phyloP scores from a whole-genome alignment of 2,797 vertebrate species.

The Acanthiza pusilla region DNA sequence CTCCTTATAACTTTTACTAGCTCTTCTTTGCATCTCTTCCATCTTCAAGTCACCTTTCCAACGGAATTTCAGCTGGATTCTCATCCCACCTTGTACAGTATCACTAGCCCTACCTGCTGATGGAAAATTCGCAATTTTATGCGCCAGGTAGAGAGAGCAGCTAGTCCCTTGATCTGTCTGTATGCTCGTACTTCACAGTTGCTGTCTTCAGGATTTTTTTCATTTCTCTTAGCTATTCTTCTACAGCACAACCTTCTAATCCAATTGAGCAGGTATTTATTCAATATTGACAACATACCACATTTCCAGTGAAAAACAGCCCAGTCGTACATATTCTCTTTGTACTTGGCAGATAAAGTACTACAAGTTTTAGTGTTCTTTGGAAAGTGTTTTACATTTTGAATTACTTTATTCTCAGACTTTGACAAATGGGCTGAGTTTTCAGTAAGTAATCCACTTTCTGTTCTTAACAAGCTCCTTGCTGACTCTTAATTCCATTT shows the following conservation, averaged over 20 bases:
- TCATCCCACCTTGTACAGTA: neutral
- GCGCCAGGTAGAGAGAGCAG: neutral
- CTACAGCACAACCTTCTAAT: neutral
- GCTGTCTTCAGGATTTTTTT: neutral
- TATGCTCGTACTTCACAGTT: neutral
- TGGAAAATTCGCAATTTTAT: neutral
- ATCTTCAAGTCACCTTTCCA: neutral
- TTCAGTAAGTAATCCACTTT: neutral
- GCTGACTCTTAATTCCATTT: neutral
- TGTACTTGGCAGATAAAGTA: neutral
- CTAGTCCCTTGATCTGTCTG: neutral
- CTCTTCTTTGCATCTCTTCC: neutral
- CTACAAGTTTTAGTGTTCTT: neutral
- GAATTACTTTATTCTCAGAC: neutral
- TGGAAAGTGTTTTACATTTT: neutral
- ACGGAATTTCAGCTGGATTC: neutral
- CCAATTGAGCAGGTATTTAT: neutral
- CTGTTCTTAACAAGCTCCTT: neutral
- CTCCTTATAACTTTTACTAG: neutral
- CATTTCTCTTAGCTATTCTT: neutral
- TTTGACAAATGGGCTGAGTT: neutral
- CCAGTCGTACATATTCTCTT: neutral
- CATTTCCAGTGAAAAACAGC: neutral
- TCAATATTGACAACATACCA: neutral
- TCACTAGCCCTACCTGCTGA: neutral